Percentiles rank a stretch among this genome's conserved stretches.
Conservation (phyloP, 1,140 invertebrate genomes). For the Zelostemma sp. region DNA sequence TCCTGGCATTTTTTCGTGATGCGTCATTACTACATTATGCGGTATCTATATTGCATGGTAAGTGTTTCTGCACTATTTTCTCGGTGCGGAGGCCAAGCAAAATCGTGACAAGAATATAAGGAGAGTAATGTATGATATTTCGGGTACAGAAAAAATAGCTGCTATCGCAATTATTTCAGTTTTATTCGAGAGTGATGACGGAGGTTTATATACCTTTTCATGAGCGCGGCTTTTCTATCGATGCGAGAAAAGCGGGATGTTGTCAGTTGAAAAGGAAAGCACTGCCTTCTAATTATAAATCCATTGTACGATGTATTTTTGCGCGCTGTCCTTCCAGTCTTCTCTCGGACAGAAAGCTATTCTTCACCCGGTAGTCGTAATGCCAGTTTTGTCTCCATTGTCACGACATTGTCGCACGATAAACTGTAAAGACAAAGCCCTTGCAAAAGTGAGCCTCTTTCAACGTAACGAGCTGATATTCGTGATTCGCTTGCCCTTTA, state of each 20-base stretch:
- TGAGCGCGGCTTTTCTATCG: conserved; percentile 6
- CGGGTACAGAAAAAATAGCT: too few relatives aligned
- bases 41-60: too few relatives aligned
- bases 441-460: conserved; percentile 53
- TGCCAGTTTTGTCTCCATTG: conserved; percentile 59
- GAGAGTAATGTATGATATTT: too few relatives aligned
- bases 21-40: too few relatives aligned
- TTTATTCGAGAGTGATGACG: background rate
- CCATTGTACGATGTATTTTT: conserved; percentile 59
- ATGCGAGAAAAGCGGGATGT: conserved; percentile 44
- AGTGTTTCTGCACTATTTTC: too few relatives aligned
- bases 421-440: conserved; percentile 59
- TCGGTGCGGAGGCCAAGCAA: too few relatives aligned
- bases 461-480: conserved; percentile 52
- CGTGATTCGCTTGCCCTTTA: background rate
- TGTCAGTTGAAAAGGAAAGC: conserved; percentile 26
- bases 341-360: conserved; percentile 37
- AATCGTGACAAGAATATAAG: too few relatives aligned
- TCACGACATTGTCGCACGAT: conserved; percentile 61
- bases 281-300: conserved; percentile 62
- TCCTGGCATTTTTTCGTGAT: too few relatives aligned
- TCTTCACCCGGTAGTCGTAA: conserved; percentile 55
- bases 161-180: conserved; percentile 9
- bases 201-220: background rate
- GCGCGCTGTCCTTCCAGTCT: conserved; percentile 50